Base-by-base conservation (phyloP, 2,797 vertebrate species). In the Pagetopsis macropterus region DNA sequence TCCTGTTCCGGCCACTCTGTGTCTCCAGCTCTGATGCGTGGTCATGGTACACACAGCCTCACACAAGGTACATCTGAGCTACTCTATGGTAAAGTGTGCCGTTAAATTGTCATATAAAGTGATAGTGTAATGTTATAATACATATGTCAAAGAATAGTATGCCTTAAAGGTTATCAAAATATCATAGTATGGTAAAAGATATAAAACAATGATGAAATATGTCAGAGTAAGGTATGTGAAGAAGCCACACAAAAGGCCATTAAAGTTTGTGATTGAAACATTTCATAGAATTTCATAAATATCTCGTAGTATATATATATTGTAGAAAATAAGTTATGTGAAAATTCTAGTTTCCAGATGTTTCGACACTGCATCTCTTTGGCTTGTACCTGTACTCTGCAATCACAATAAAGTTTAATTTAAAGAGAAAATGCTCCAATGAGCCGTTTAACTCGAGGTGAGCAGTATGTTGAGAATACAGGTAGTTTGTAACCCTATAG, bases 21-120 rank as follows among this genome's bases (percentile, higher is more conserved):
- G 71, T 72, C 52, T 84, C 79, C 59, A 10, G 55, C 56, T 66
- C 56, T 56, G 43, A 81, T 68, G 40, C 51, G 59, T 41, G 48
- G 72, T 45, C 44, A 70, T 75, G 58, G 48, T 60, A 55, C 75
- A 74, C 56, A 21, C 21, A 62, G 54, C 16, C 23, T 21, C 40
- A 57, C 17, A 11, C 37, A 19, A 19, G n/a, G 31, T 33, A 55
- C 52, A 55, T 33, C 33, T 33, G 15, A 55, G 15, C 37, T 41
- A 21, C 13, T 14, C 2, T 4, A 17, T 51, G 14, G 23, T 31
- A 52, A 16, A 27, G 51, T 1, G 15, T 54, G 27, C 9, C 13
- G 31, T 49, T 9, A 17, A 16, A 31, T 16, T 31, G 49, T 21
- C 49, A 12, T 48, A n/a, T 8, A 9, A 17, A 4, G 23, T 27